Percentiles rank a stretch among this genome's conserved stretches.
These are phyloP conservation scores for Gastrophryne carolinensis DNA, from an alignment of 2,797 vertebrate species.

Conservation along the genomic window DNA sequence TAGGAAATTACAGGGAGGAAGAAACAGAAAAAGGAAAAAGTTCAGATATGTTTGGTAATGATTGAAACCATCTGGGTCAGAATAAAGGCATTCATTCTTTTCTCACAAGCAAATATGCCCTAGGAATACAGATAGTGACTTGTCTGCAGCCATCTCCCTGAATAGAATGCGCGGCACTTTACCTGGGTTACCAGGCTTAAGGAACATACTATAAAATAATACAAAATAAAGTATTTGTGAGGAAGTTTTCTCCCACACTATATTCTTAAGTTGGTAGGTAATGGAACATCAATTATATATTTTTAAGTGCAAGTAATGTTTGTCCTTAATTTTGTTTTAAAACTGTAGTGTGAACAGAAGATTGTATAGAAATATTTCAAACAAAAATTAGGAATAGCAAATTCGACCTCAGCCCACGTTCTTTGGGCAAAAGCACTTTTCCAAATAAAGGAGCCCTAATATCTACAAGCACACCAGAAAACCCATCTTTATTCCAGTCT, in stretches of 20 bases:
- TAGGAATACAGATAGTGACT: not conserved
- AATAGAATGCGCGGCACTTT: not conserved
- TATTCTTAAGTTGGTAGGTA: not conserved
- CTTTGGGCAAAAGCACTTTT: too few species aligned
- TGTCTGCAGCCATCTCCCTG: not conserved
- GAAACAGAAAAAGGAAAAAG: not conserved
- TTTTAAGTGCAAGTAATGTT: not conserved
- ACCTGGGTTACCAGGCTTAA: not conserved
- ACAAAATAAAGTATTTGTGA: not conserved
- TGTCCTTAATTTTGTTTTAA: not conserved
- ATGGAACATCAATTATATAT: not conserved
- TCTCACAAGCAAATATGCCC: not conserved
- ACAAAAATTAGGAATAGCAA: too few species aligned
- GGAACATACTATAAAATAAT: not conserved
- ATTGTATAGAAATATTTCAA: not conserved
- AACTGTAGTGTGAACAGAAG: too few species aligned
- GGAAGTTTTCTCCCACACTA: not conserved
- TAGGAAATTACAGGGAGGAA: constrained; percentile 74
- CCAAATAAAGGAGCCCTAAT: too few species aligned
- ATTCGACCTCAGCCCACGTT: too few species aligned
- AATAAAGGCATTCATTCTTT: not conserved
- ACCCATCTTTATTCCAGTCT: too few species aligned
- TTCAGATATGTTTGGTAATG: not conserved
- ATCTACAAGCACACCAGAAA: too few species aligned
- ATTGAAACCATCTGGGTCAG: not conserved